phyloP scores from a whole-genome alignment of 2,888 invertebrate species.

The Ennomos fuscantarius region DNA sequence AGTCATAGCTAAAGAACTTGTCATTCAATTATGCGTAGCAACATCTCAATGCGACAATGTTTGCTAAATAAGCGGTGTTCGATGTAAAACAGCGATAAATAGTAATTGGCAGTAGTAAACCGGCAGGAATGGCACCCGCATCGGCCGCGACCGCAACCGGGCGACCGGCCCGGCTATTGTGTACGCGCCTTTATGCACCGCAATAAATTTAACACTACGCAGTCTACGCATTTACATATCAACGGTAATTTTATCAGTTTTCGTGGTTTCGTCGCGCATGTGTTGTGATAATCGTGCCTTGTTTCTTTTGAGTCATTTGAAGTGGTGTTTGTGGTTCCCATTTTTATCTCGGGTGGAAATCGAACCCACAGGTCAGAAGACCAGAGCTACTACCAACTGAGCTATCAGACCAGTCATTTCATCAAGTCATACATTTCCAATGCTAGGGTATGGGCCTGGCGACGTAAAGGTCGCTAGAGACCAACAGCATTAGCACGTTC shows the following conservation, averaged over 20 bases:
- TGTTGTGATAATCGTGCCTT: conserved; percentile 38
- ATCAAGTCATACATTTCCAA: too few relatives aligned
- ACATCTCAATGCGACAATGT: conserved; percentile 45
- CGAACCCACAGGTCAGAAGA: too few relatives aligned
- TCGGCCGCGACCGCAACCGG: conserved; percentile 50
- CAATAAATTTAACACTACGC: conserved; percentile 48
- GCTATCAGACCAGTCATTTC: too few relatives aligned
- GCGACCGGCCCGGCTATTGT: conserved; percentile 53
- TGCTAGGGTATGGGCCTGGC: too few relatives aligned
- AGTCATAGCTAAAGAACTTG: neutral
- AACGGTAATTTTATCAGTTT: conserved; percentile 56
- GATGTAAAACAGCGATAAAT: conserved; percentile 55
- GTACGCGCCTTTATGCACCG: conserved; percentile 44
- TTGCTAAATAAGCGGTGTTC: conserved; percentile 51
- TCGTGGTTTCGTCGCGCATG: conserved; percentile 47
- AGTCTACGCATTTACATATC: conserved; percentile 67
- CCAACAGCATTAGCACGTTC: too few relatives aligned
- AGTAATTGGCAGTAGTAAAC: conserved; percentile 63
- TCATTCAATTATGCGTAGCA: conserved; percentile 13
- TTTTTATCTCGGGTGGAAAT: too few relatives aligned
- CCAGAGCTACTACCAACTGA: too few relatives aligned
- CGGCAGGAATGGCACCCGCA: conserved; percentile 64
- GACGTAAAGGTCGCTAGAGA: too few relatives aligned
- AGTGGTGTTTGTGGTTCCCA: too few relatives aligned
- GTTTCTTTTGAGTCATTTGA: neutral